Conservation (phyloP, 2,113 vertebrate genomes). For the Pelmatolapia mariae region DNA sequence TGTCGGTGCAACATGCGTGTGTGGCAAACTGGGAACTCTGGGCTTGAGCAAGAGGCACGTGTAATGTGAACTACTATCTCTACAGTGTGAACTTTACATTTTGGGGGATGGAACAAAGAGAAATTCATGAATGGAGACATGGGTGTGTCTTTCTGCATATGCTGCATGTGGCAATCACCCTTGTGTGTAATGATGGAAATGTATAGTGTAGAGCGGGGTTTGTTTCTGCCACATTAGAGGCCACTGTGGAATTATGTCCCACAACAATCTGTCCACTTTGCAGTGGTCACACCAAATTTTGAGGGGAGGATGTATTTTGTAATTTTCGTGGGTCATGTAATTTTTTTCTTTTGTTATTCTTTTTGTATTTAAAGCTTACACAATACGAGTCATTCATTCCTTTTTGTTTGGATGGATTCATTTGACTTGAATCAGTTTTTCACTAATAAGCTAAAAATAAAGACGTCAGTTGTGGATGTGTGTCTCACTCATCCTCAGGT, state of each 20-base stretch:
- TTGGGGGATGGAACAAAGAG: background rate
- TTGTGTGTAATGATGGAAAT: constrained; percentile 17
- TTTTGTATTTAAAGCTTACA: background rate
- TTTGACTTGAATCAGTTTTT: background rate
- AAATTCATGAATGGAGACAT: constrained; percentile 59
- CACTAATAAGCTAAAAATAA: background rate
- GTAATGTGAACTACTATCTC: background rate
- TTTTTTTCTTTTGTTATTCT: background rate
- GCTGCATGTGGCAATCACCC: background rate
- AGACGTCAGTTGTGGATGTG: background rate
- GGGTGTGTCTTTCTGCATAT: background rate
- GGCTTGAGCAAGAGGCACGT: constrained; percentile 35
- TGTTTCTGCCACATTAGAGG: background rate
- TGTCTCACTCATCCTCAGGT: background rate
- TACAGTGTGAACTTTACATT: constrained; percentile 29
- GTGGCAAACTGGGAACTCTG: constrained; percentile 28
- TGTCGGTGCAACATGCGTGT: background rate
- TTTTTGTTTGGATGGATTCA: background rate
- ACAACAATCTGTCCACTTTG: background rate
- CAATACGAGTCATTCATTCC: background rate
- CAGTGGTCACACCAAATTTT: background rate
- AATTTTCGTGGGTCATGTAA: background rate
- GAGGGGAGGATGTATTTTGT: background rate
- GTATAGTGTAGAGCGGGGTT: background rate
- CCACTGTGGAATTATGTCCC: background rate